Percentiles rank a stretch among this genome's conserved stretches.
phyloP scores from a whole-genome alignment of 2,113 vertebrate species.

The Solea senegalensis region DNA sequence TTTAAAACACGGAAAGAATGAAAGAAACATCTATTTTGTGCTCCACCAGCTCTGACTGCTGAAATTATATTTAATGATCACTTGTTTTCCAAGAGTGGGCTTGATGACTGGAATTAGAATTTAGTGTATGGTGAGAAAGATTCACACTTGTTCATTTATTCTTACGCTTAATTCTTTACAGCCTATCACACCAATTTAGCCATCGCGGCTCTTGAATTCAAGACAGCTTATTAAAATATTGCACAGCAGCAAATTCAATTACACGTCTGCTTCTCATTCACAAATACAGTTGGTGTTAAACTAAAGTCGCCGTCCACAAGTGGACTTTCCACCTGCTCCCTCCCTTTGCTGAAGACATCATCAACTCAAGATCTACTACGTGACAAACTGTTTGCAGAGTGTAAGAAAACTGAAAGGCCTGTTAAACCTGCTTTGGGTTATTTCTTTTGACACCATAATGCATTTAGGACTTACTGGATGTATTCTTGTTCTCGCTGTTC shows the following conservation, averaged over 20 bases:
- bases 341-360: slow-evolving; percentile 32
- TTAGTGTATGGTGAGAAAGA: too few relatives aligned
- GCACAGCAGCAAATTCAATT: too few relatives aligned
- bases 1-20: too few relatives aligned
- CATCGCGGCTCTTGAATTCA: background rate
- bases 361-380: slow-evolving; percentile 17
- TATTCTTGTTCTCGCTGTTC: slow-evolving; percentile 43
- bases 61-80: too few relatives aligned
- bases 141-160: background rate
- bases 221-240: slow-evolving; percentile 7
- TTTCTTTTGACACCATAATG: slow-evolving; percentile 36
- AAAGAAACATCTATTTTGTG: too few relatives aligned
- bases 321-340: slow-evolving; percentile 36
- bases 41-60: too few relatives aligned
- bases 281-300: slow-evolving; percentile 28
- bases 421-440: slow-evolving; percentile 47
- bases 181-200: background rate
- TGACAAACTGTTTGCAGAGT: slow-evolving; percentile 29
- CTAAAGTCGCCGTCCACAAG: slow-evolving; percentile 42
- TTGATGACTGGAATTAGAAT: too few relatives aligned
- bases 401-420: slow-evolving; percentile 41
- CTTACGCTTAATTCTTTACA: background rate
- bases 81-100: too few relatives aligned
- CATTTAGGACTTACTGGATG: slow-evolving; percentile 31
- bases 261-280: slow-evolving; percentile 13